Evolutionary conservation across 2,113 vertebrate species (phyloP).

Genomic region (Prionailurus bengalensis): DNA sequence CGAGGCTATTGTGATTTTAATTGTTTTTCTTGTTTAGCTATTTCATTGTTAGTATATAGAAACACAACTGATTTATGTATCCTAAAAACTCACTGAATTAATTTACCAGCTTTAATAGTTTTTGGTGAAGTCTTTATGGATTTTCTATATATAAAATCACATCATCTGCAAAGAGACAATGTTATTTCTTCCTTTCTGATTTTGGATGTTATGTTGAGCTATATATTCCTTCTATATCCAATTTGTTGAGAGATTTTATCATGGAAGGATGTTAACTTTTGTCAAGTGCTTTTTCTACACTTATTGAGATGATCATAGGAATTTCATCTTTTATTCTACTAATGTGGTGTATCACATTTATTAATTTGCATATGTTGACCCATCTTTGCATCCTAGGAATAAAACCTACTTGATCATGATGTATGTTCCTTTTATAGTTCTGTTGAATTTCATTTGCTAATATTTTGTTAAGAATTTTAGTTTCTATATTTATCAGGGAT

Average conservation of each 20-base stretch:
- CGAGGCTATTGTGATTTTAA: neutral
- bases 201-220: neutral
- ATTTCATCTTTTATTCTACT: neutral
- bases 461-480: neutral
- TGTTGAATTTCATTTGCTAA: neutral
- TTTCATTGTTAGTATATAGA: neutral
- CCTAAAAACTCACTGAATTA: neutral
- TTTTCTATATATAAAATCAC: neutral
- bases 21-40: neutral
- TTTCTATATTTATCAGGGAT: neutral
- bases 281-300: neutral
- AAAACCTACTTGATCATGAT: neutral
- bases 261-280: neutral
- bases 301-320: neutral
- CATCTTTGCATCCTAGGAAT: neutral
- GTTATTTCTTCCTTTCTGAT: neutral
- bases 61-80: neutral
- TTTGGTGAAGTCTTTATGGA: neutral
- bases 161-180: neutral
- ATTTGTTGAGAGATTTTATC: neutral
- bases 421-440: neutral
- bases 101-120: neutral
- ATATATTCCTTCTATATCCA: neutral
- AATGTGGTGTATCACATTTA: neutral
- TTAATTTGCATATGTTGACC: neutral